phyloP scores from a whole-genome alignment of 2,113 vertebrate species.

The Nothocercus nigrocapillus region DNA sequence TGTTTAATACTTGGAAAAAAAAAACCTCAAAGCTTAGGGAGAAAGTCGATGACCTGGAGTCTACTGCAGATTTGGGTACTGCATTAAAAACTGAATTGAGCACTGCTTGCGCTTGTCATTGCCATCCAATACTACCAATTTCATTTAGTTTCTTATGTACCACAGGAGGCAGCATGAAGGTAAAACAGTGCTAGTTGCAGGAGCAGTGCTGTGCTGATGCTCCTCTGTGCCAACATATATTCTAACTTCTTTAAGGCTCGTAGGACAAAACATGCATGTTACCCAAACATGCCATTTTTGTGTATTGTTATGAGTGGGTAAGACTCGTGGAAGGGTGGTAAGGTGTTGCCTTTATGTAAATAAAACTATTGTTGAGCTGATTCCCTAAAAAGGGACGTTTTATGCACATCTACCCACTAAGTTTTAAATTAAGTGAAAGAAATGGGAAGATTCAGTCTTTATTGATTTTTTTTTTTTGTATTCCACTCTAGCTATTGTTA shows the following conservation, averaged over 20 bases:
- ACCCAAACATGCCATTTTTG: background rate
- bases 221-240: rapidly evolving
- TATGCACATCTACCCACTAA: background rate
- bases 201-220: background rate
- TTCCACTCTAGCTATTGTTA: background rate
- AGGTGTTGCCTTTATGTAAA: background rate
- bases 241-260: background rate
- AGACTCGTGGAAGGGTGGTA: background rate
- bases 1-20: conserved; percentile 54
- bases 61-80: conserved; percentile 19
- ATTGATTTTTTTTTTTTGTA: background rate
- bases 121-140: background rate
- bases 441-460: background rate
- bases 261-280: background rate
- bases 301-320: background rate
- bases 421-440: background rate
- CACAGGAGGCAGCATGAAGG: background rate
- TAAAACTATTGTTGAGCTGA: background rate
- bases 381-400: background rate
- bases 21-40: background rate
- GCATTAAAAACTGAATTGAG: conserved; percentile 17
- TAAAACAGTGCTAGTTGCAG: background rate
- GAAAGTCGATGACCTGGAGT: conserved; percentile 56
- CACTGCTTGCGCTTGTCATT: background rate
- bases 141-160: background rate